Conservation (phyloP, 2,888 invertebrate species). For the Unio pictorum region DNA sequence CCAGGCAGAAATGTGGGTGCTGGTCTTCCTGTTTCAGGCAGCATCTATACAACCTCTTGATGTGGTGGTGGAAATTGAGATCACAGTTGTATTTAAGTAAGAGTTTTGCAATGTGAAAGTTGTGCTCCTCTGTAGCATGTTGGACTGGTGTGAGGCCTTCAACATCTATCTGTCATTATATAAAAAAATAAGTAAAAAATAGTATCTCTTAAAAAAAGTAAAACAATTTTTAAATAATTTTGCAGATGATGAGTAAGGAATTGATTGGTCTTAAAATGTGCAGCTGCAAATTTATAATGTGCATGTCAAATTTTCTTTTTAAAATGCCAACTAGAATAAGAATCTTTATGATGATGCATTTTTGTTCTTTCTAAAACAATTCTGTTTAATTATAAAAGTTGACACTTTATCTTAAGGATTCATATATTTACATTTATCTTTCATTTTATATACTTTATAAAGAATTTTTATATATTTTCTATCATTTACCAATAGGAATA, state of each 20-base stretch:
- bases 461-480: too few species aligned
- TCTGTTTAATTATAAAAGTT: too few species aligned
- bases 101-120: slow-evolving; percentile 48
- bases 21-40: slow-evolving; percentile 61
- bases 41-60: slow-evolving; percentile 51
- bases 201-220: background rate
- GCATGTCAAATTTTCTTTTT: too few species aligned
- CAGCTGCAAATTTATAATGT: too few species aligned
- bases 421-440: too few species aligned
- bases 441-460: too few species aligned
- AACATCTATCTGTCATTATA: slow-evolving; percentile 57
- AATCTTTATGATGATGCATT: too few species aligned
- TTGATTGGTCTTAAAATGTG: background rate
- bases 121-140: slow-evolving; percentile 58
- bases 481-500: too few species aligned
- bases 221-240: slow-evolving; percentile 1
- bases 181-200: slow-evolving; percentile 11
- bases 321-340: too few species aligned
- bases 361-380: too few species aligned
- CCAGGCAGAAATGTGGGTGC: slow-evolving; percentile 68
- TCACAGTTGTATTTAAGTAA: slow-evolving; percentile 65
- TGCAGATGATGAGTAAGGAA: background rate
- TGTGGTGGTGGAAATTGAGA: slow-evolving; percentile 56
- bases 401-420: too few species aligned
- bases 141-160: slow-evolving; percentile 62